These are phyloP conservation scores for Whitmania pigra DNA, from an alignment of 1,140 invertebrate species.

Conservation along the genomic window DNA sequence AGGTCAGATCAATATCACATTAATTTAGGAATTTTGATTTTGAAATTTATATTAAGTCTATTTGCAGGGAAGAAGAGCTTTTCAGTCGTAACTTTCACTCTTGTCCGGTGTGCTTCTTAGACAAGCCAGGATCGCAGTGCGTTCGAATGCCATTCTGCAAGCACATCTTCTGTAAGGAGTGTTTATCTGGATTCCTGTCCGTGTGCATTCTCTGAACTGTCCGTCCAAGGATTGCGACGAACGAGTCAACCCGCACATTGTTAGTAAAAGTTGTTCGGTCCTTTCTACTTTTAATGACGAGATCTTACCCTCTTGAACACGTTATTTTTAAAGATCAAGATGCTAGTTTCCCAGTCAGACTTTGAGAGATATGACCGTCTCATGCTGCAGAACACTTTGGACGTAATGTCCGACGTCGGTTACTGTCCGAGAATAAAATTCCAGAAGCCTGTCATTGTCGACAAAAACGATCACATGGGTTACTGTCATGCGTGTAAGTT, in stretches of 20 bases:
- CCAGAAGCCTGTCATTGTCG: slow-evolving; percentile 55
- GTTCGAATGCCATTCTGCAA: slow-evolving; percentile 48
- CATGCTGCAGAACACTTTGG: slow-evolving; percentile 49
- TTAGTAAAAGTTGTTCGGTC: slow-evolving; percentile 27
- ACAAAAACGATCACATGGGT: slow-evolving; percentile 41
- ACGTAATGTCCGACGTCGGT: slow-evolving; percentile 51
- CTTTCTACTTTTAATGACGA: background rate
- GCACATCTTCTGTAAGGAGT: slow-evolving; percentile 55
- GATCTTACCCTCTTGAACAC: background rate
- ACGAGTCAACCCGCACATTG: slow-evolving; percentile 48
- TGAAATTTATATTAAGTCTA: background rate
- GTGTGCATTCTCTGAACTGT: slow-evolving; percentile 47
- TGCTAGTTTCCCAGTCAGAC: slow-evolving; percentile 47
- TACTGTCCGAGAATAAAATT: slow-evolving; percentile 42
- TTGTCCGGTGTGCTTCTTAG: slow-evolving; percentile 19
- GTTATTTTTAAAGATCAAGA: slow-evolving; percentile 35
- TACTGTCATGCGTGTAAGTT: no score
- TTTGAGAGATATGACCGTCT: slow-evolving; percentile 31
- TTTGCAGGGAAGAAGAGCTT: background rate
- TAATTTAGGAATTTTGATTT: background rate
- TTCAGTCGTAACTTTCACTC: background rate
- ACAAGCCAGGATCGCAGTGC: slow-evolving; percentile 44
- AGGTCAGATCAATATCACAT: background rate
- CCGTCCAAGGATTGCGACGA: slow-evolving; percentile 51
- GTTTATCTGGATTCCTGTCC: slow-evolving; percentile 49